A percentile compares a stretch with the other conserved stretches of the same genome.
Conservation (phyloP, 2,113 vertebrate genomes). For the Puntigrus tetrazona region DNA sequence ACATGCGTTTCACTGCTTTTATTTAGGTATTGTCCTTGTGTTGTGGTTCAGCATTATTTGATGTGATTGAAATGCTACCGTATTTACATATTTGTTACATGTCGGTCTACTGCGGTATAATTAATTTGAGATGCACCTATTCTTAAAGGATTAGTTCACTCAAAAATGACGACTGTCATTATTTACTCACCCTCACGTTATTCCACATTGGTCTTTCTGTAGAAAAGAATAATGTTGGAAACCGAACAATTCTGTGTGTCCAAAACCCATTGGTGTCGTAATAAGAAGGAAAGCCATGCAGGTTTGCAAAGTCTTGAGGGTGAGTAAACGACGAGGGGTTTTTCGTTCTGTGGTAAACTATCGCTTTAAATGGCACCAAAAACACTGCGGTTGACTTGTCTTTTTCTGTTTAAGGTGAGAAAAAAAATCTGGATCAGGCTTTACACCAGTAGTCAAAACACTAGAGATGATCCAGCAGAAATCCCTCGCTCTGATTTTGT, state of each 20-base stretch:
- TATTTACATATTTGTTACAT: not conserved
- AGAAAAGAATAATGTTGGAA: not conserved
- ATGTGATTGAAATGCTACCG: not conserved
- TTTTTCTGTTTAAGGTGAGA: not conserved
- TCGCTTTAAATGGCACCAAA: not conserved
- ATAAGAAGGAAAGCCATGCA: not conserved
- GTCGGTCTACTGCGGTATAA: not conserved
- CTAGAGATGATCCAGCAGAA: slow-evolving; percentile 8
- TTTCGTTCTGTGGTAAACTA: not conserved
- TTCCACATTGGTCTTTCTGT: not conserved
- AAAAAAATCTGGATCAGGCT: not conserved
- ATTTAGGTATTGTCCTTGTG: not conserved
- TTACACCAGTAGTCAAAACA: not conserved
- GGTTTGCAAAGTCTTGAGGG: not conserved
- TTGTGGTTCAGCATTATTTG: not conserved
- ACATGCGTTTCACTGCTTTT: not conserved
- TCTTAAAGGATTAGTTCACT: not conserved
- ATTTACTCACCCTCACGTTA: not conserved
- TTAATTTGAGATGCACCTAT: not conserved
- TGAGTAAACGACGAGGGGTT: not conserved
- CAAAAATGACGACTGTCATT: not conserved
- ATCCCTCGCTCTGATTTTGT: not conserved
- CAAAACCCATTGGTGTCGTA: too few species aligned
- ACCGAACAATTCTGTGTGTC: not conserved
- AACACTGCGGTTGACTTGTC: not conserved